These are phyloP conservation scores for Machaerirhynchus nigripectus DNA, from an alignment of 2,113 vertebrate species.

Conservation along the genomic window DNA sequence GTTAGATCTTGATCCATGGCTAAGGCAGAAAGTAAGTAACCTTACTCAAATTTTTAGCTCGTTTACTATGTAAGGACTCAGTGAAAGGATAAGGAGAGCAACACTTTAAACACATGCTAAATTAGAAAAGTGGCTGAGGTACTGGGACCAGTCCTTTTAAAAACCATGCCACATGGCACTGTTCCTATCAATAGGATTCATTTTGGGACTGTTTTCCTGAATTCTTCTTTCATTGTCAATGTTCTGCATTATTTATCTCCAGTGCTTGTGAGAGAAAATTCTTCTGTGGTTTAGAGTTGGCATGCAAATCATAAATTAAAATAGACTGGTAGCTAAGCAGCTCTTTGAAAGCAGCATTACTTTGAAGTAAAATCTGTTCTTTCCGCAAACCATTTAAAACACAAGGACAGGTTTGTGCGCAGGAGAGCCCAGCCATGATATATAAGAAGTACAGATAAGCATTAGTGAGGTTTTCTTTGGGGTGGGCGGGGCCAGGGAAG, in stretches of 20 bases:
- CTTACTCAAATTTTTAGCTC: neutral
- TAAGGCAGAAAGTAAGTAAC: neutral
- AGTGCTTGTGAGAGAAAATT: neutral
- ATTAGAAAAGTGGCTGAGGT: neutral
- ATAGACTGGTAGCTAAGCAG: neutral
- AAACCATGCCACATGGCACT: neutral
- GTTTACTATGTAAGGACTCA: neutral
- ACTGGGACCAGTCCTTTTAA: neutral
- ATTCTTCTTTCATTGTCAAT: neutral
- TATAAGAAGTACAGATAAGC: neutral
- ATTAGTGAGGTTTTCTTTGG: neutral
- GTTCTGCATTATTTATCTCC: neutral
- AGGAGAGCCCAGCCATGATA: neutral
- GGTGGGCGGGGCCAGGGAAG: neutral
- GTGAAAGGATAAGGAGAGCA: neutral
- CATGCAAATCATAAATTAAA: neutral
- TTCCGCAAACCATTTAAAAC: neutral
- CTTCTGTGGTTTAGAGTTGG: neutral
- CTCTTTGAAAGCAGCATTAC: neutral
- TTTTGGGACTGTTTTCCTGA: neutral
- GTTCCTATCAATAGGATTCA: neutral
- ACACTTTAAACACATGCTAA: neutral
- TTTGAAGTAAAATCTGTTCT: neutral
- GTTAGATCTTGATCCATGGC: neutral
- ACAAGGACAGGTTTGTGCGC: neutral